These are phyloP conservation scores for Drosophila ochracea DNA, from an alignment of 2,888 invertebrate genomes.

Conservation along the genomic window DNA sequence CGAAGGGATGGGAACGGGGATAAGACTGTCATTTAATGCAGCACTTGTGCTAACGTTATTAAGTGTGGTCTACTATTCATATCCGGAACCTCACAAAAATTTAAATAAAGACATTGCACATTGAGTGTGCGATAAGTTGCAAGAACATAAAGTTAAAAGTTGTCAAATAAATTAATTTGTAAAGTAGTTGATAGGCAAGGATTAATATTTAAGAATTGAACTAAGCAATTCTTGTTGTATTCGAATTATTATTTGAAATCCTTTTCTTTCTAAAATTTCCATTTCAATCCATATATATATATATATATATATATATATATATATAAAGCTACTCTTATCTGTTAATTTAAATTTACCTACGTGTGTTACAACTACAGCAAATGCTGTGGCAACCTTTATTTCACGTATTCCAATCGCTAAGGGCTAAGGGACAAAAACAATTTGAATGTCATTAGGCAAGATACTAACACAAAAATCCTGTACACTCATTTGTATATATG, in stretches of 20 bases:
- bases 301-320: no score
- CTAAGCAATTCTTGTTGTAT: background rate
- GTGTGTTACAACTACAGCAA: background rate
- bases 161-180: background rate
- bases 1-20: background rate
- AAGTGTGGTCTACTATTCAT: constrained; percentile 16
- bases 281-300: background rate
- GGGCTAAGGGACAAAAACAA: constrained; percentile 47
- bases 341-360: background rate
- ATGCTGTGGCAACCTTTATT: constrained; percentile 12
- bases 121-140: background rate
- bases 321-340: background rate
- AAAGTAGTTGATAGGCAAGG: background rate
- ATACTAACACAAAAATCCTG: background rate
- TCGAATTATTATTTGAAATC: background rate
- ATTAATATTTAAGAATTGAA: background rate
- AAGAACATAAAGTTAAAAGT: background rate
- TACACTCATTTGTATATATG: constrained; percentile 2
- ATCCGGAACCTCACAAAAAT: background rate
- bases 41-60: constrained; percentile 15
- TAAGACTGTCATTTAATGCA: background rate
- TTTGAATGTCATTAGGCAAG: constrained; percentile 64
- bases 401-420: constrained; percentile 38
- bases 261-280: background rate
- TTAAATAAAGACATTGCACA: constrained; percentile 4